Evolutionary conservation across 2,113 vertebrate species (phyloP), one percentile per base, ranked within the genome.

Genomic region (Leiothrix lutea): DNA sequence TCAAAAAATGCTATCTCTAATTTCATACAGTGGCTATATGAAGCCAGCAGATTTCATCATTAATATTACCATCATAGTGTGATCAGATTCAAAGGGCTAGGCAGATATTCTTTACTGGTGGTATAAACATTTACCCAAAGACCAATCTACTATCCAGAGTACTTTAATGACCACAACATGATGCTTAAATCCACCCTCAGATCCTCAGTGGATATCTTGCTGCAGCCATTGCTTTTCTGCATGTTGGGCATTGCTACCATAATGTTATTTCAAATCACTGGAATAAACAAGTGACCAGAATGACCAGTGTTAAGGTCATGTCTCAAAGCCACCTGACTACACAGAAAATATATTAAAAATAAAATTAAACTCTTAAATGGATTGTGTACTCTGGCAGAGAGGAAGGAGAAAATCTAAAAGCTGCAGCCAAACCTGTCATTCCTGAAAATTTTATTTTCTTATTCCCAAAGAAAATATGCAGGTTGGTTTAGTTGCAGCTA

Each of bases 401-500:
- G 18, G 17, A 83, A 88, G 62, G 22, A 22, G 19, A 80, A 83
- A 28, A 95, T 28, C 50, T 44, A 48, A 42, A 74, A 60, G 20
- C 64, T 92, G 35, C 36, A 80, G 90, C n/a, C 67, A 90, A 91
- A 90, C 6, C 35, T 80, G 15, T 56, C 20, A 60, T 58, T 83
- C 80, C 61, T 95, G 75, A 95, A 94, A 47, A 72, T 88, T 96
- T 95, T 94, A 79, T 89, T 95, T 97, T 94, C 78, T 93, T 96
- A 91, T 93, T 97, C 75, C 81, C 35, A 89, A 97, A 94, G 88
- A 98, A 96, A 94, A 94, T 95, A 92, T 77, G 81, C 81, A 88
- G 67, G 54, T 80, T 94, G 81, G 38, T 91, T 93, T 96, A 95
- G 90, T 88, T 96, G 84, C 88, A 92, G 71, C 72, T 92, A 85